A percentile compares a stretch with the other conserved stretches of the same genome.
These are phyloP conservation scores for Sinhomidia bicolor DNA, from an alignment of 2,888 invertebrate species.

Conservation along the genomic window DNA sequence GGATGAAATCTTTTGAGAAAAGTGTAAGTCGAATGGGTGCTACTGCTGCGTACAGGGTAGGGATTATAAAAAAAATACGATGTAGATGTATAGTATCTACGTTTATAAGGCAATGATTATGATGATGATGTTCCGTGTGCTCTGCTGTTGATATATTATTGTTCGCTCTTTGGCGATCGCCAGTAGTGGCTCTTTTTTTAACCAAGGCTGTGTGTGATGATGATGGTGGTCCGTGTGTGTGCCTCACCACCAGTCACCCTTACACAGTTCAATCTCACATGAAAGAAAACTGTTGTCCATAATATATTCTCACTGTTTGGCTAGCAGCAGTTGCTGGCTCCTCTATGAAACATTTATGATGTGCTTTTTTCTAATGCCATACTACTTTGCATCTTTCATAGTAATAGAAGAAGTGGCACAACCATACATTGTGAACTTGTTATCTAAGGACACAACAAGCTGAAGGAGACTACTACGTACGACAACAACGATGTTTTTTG, in stretches of 20 bases:
- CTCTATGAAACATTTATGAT: background rate
- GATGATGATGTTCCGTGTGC: conserved; percentile 8
- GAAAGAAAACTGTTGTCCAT: background rate
- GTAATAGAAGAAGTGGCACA: background rate
- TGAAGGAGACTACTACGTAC: background rate
- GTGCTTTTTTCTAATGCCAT: background rate
- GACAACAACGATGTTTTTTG: background rate
- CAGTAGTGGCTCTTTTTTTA: background rate
- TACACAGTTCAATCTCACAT: conserved; percentile 3
- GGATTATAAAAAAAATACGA: background rate
- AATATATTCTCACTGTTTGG: background rate
- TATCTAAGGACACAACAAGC: conserved; percentile 1
- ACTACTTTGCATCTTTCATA: background rate
- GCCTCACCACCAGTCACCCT: background rate
- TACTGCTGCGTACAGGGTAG: background rate
- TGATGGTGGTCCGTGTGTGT: too few species aligned
- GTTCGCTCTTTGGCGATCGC: conserved; percentile 9
- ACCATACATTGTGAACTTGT: background rate
- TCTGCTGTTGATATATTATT: conserved; percentile 32
- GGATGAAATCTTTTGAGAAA: conserved; percentile 22
- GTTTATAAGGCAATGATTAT: background rate
- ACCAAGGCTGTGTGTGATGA: background rate
- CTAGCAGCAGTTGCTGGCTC: background rate
- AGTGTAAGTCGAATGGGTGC: background rate
- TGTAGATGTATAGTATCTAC: conserved; percentile 22